Percentiles rank a stretch among this genome's conserved stretches.
These are phyloP conservation scores for Orthonevra nobilis DNA, from an alignment of 2,888 invertebrate species.

Conservation along the genomic window DNA sequence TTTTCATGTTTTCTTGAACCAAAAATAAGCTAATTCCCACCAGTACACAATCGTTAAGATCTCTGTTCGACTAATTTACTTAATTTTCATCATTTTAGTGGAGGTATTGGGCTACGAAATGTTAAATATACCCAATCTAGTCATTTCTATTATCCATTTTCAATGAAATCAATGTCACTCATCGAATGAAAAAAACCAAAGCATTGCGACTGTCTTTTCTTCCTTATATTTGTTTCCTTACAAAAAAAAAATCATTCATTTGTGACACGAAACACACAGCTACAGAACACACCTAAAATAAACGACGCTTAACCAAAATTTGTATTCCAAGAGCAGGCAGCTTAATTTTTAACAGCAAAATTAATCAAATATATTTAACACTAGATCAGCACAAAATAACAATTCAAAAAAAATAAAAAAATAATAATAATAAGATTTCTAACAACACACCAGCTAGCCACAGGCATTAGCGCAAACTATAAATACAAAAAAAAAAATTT, in stretches of 20 bases:
- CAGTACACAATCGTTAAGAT: too few relatives aligned
- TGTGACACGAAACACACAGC: constrained; percentile 35
- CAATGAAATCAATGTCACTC: constrained; percentile 9
- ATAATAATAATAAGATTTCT: constrained; percentile 19
- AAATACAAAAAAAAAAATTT: constrained; percentile 9
- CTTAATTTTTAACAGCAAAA: constrained; percentile 36
- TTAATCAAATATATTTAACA: constrained; percentile 22
- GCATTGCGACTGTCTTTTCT: constrained; percentile 7
- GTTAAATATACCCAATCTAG: too few relatives aligned
- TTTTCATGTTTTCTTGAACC: too few relatives aligned
- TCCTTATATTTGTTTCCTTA: constrained; percentile 4
- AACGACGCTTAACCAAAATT: constrained; percentile 35
- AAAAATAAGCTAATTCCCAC: too few relatives aligned
- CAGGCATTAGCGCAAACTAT: constrained; percentile 22
- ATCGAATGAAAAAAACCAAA: constrained; percentile 35
- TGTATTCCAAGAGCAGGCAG: constrained; percentile 26
- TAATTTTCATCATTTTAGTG: too few relatives aligned
- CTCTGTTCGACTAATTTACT: too few relatives aligned
- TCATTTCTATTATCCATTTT: constrained; percentile 13
- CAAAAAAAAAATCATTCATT: constrained; percentile 52
- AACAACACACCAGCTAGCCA: constrained; percentile 39
- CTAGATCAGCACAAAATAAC: constrained; percentile 52
- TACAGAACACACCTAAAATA: constrained; percentile 27
- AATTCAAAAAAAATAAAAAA: constrained; percentile 9
- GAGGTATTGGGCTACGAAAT: too few relatives aligned